phyloP scores from a whole-genome alignment of 2,888 invertebrate genomes.

The Esperia sulphurella region DNA sequence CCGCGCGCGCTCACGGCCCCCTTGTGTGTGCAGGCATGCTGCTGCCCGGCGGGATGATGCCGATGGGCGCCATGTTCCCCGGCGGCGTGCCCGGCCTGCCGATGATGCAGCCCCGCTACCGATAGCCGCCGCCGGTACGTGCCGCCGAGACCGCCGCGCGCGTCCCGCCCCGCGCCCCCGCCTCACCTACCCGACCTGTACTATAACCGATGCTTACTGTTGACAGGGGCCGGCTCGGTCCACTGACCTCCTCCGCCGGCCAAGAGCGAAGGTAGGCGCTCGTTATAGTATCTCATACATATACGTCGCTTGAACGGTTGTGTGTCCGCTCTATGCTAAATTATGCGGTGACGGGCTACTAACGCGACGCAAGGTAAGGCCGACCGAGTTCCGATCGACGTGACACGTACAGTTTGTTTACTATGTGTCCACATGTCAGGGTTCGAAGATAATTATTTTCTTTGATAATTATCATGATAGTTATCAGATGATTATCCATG shows the following conservation, averaged over 20 bases:
- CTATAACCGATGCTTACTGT: conserved; percentile 19
- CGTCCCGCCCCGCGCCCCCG: conserved; percentile 8
- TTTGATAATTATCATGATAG: too few species aligned
- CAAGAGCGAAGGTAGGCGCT: conserved; percentile 45
- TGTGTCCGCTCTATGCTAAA: conserved; percentile 42
- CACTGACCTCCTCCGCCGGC: conserved; percentile 12
- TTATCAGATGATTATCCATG: too few species aligned
- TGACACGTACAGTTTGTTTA: not conserved
- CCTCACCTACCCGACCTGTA: too few species aligned
- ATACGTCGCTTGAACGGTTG: conserved; percentile 45
- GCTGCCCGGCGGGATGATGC: conserved; percentile 75
- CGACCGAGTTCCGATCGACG: conserved; percentile 1
- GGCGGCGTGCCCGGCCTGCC: conserved; percentile 66
- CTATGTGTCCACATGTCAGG: not conserved
- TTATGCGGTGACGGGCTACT: conserved; percentile 40
- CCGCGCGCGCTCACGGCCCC: conserved; percentile 1
- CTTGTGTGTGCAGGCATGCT: conserved; percentile 64
- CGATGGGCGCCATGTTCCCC: conserved; percentile 76
- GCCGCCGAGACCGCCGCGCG: conserved; percentile 15
- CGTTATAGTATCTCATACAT: conserved; percentile 24
- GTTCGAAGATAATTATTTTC: too few species aligned
- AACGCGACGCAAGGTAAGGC: conserved; percentile 22
- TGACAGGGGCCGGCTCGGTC: conserved; percentile 21
- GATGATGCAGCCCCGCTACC: conserved; percentile 92
- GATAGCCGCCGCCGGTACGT: conserved; percentile 80